Percentiles rank a stretch among this genome's conserved stretches.
phyloP scores from a whole-genome alignment of 2,888 invertebrate species.

The Hyposoter dolosus region DNA sequence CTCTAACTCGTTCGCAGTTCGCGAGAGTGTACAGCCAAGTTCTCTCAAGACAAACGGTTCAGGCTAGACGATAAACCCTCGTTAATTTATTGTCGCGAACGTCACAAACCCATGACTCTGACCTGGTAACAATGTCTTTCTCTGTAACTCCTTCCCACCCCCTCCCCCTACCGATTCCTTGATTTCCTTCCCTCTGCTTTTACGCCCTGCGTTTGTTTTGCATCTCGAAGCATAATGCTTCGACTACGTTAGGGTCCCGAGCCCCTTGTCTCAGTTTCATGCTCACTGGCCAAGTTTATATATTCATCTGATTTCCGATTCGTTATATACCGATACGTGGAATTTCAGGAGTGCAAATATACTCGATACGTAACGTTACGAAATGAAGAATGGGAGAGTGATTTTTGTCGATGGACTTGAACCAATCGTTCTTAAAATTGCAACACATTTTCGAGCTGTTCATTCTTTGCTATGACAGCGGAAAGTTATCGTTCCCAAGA shows the following conservation, averaged over 20 bases:
- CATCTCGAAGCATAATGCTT: constrained; percentile 5
- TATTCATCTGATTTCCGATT: constrained; percentile 27
- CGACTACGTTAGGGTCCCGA: constrained; percentile 14
- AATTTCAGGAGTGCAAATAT: constrained; percentile 9
- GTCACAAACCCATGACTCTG: constrained; percentile 64
- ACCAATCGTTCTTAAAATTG: background rate
- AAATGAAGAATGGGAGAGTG: background rate
- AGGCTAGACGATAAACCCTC: constrained; percentile 76
- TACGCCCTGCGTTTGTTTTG: constrained; percentile 8
- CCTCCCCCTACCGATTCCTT: constrained; percentile 4
- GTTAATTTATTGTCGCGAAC: constrained; percentile 79
- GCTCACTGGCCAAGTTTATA: constrained; percentile 15
- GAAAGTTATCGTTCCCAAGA: background rate
- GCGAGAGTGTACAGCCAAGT: constrained; percentile 57
- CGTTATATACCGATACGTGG: constrained; percentile 34
- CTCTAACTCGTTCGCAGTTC: constrained; percentile 41
- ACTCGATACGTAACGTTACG: too few relatives aligned
- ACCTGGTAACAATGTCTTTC: constrained; percentile 74
- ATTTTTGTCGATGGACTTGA: constrained; percentile 7
- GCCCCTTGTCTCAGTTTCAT: constrained; percentile 26
- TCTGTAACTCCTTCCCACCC: constrained; percentile 59
- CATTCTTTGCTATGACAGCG: constrained; percentile 1
- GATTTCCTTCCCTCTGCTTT: constrained; percentile 23
- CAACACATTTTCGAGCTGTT: background rate
- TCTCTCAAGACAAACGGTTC: constrained; percentile 79